Base-by-base conservation (phyloP, 2,797 vertebrate species). In the Danio kyathit region DNA sequence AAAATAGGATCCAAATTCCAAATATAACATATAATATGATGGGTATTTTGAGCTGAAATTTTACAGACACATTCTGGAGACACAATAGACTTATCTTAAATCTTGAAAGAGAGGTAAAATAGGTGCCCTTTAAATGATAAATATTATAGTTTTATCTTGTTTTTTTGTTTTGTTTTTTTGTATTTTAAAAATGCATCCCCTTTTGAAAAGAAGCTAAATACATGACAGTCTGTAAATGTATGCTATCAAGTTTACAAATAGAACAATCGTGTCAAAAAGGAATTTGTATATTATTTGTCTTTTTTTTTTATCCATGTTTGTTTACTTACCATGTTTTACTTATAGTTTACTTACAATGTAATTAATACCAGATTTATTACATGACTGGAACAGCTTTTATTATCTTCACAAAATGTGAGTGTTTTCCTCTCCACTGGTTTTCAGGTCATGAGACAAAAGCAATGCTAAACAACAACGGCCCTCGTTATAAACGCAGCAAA, bases 371-470 rank as follows among this genome's bases (percentile, higher is more conserved):
- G 29, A 38, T 11, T 40, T 52, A 19, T 38, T 38, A 21, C 4
- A 11, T 44, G 12, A 7, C 43, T 21, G 6, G 11, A 21, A 17
- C 5, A 46, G 64, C 7, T 29, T 2, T 9, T 4, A 9, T 69
- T 51, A 38, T 38, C 5, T 54, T 43, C 17, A 13, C 16, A 71
- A 17, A 49, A 67, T 2, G 5, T 40, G 29, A 61, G 7, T 17
- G 16, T 17, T 54, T 17, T 71, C 6, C 16, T 54, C 54, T 54
- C 12, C 8, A 2, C 8, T 17, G 59, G 77, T 74, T 57, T 5
- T 48, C 91, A 99, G 98, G 98, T 80, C 98, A 98, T 5, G 97
- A 99, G 88, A 99, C 98, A 81, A 99, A 99, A 94, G 97, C 98
- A 83, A 96, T 99, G 91, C 92, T 99, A 80, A 99, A 99, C 90